These are phyloP conservation scores for Tinea semifulvella DNA, from an alignment of 2,888 invertebrate species.

Conservation along the genomic window DNA sequence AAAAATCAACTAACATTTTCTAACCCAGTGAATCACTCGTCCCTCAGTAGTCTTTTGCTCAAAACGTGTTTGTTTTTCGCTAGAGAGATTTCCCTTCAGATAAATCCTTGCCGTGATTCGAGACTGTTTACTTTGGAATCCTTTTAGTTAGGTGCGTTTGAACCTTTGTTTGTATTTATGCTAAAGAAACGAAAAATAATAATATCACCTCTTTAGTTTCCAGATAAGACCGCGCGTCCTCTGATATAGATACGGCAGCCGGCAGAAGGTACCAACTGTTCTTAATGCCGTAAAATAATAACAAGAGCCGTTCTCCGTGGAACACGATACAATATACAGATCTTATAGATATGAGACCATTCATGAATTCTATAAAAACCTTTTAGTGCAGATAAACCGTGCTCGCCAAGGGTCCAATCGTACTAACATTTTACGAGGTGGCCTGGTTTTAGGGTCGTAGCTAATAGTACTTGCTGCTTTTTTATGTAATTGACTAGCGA, in stretches of 20 bases:
- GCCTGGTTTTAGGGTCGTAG: slow-evolving; percentile 9
- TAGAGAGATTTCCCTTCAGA: slow-evolving; percentile 50
- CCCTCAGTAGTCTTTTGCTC: slow-evolving; percentile 47
- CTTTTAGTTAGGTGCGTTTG: slow-evolving; percentile 35
- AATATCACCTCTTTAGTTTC: neutral
- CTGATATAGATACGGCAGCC: too few species aligned
- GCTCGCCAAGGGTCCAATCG: slow-evolving; percentile 11
- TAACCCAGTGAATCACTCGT: slow-evolving; percentile 52
- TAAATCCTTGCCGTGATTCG: slow-evolving; percentile 52
- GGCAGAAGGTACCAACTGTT: neutral
- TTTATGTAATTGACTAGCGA: slow-evolving; percentile 11
- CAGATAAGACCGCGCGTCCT: too few species aligned
- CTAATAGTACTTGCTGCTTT: slow-evolving; percentile 8
- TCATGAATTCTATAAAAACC: slow-evolving; percentile 11
- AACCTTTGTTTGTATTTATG: slow-evolving; percentile 18
- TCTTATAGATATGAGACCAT: slow-evolving; percentile 6
- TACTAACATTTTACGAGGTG: slow-evolving; percentile 13
- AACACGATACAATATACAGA: slow-evolving; percentile 4
- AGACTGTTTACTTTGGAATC: slow-evolving; percentile 51
- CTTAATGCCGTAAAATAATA: neutral
- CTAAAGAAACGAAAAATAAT: neutral
- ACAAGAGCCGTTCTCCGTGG: neutral
- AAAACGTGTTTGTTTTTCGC: slow-evolving; percentile 51
- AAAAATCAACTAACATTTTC: slow-evolving; percentile 66
- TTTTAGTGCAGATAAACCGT: slow-evolving; percentile 13